Base-by-base conservation (phyloP, 2,888 invertebrate genomes). In the Pediacus dermestoides region DNA sequence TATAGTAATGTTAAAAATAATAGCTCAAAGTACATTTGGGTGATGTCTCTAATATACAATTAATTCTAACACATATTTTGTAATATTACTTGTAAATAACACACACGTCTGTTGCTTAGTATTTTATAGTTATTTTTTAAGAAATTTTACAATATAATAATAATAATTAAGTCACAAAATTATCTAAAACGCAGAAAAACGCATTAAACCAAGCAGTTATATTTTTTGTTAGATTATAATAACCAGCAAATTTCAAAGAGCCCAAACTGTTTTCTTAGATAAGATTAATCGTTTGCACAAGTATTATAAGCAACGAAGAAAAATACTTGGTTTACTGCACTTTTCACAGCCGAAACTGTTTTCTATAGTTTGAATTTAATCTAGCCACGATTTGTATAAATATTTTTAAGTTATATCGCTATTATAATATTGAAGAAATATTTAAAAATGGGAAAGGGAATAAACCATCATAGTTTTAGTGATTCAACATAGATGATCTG, bases 61-160 rank as follows among this genome's bases (percentile, higher is more conserved):
- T 53, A 44, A 57, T 50, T 57, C 55, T 52, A 50, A 53, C 53
- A 57, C 53, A 53, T 56, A 57, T 55, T 58, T 56, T 61, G 57
- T 61, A 60, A 56, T 53, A 55, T 57, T 56, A 55, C 43, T 46
- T 60, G 58, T 61, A 60, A 52, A 61, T 60, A 61, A 53, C 60
- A 57, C 57, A 36, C 37, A 47, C 46, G 42, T 51, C 47, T 50
- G 51, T 55, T 57, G 53, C 57, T 59, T 57, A 46, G 40, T 45
- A 48, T 49, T 50, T 48, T 46, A 44, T 37, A 34, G 38, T 51
- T 50, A 37, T 42, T 50, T 52, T 52, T 40, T 42, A 46, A 53
- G 32, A 44, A 26, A 42, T 40, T 52, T 42, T 48, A 49, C 42
- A 44, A 44, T 39, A 35, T 37, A 39, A 31, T 43, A 28, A 34